Evolutionary conservation across 2,113 vertebrate genomes (phyloP), one percentile per base, ranked within the genome.

Genomic region (Corvus moneduloides): DNA sequence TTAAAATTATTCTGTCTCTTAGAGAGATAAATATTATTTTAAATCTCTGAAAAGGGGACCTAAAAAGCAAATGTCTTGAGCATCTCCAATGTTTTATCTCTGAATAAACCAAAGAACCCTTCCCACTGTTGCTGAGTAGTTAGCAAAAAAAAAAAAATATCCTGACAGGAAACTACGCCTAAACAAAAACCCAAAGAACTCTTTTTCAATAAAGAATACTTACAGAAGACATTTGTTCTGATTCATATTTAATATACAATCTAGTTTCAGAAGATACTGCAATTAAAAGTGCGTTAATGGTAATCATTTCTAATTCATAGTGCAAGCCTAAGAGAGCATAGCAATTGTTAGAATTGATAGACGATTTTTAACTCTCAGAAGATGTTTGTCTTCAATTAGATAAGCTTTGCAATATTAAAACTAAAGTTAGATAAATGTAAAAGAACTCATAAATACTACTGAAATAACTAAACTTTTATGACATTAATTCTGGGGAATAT

Each of bases 241-340:
- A 93, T 87, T 90, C n/a, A 64, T 77, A 89, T 93, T 94, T 93
- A 90, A 90, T 90, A 90, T 67, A 41, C 48, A 90, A 41, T 37
- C 54, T 73, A 30, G 23, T 71, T 91, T 75, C 46, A 81, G 56
- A 71, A 90, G 49, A 68, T 77, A 87, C 16, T 41, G 32, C 68
- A 95, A 90, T 88, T 95, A 95, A 86, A 94, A 87, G 51, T 78
- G 19, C 49, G 85, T 87, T 96, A 86, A 94, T 95, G 75, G 3
- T 17, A 95, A 71, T 54, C 32, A 92, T 92, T 95, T 86, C 44
- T 92, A 93, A 88, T 95, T 92, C 52, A 87, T 43, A 19, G 19
- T 61, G 51, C 37, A 26, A 90, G 43, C 32, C 46, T 87, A 92
- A 93, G 37, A 82, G 75, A 94, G 37, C 18, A 61, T 39, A 87